Evolutionary conservation across 1,140 invertebrate species (phyloP), one percentile per base, ranked within the genome.

Genomic region (Hycleus phaleratus): DNA sequence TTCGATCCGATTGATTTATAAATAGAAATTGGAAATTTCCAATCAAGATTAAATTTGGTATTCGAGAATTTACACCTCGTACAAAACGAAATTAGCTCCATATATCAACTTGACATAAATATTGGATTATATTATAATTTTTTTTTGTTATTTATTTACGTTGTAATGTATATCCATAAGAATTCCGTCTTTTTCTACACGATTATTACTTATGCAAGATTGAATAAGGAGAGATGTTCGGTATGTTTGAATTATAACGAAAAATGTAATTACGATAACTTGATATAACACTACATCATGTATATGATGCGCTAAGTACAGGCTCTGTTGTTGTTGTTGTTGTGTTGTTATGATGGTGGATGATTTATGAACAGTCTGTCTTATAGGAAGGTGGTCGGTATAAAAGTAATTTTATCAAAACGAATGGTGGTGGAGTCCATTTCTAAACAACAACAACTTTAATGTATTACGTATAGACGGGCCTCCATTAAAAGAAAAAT

Each of bases 231-330:
- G 7, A 32, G 4, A 32, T 45, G 42, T 18, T 1, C 18, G 18
- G 18, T 18, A 18, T 45, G 18, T 52, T 53, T 45, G 51, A 46
- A 53, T 53, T 46, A 46, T 47, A 46, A 42, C 51, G 57, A 59
- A 59, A 58, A 47, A 54, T 46, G 50, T 55, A 60, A 63, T 63
- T 60, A 63, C 59, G 56, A 51, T 38, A 56, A 47, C 53, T 48
- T 61, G 62, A 58, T 58, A 60, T 53, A 58, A 60, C 62, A 63
- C 58, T 63, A 63, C 55, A 63, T 63, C 62, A 63, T 58, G 18
- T 18, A 51, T 54, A 46, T 63, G 59, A 63, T 63, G 62, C 51
- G 55, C 58, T 63, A 63, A 63, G 53, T 60, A 63, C 59, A 51
- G 62, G 62, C 59, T 63, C 51, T 42, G 52, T 10, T 32, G 32